Conservation (phyloP, 2,888 invertebrate genomes). For the Saturnia pavonia region DNA sequence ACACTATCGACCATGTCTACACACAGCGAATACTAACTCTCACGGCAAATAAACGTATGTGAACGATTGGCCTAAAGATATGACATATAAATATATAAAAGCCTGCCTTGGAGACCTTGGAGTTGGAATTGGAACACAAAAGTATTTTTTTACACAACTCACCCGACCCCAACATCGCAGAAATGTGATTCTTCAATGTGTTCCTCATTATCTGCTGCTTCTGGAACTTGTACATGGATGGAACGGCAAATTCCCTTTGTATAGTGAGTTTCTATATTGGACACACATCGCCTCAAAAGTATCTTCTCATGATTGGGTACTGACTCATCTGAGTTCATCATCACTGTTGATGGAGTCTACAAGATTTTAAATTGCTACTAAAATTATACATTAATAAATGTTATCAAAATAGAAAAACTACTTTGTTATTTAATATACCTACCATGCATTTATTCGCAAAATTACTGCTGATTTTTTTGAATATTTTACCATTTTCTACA, state of each 20-base stretch:
- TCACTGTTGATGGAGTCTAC: slow-evolving; percentile 4
- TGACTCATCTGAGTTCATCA: slow-evolving; percentile 11
- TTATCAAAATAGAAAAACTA: background rate
- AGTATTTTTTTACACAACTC: background rate
- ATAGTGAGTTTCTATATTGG: background rate
- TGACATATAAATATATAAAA: background rate
- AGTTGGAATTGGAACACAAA: background rate
- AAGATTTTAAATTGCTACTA: background rate
- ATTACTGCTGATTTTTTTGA: background rate
- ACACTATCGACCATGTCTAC: no score
- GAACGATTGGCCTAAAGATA: no score
- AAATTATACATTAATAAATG: background rate
- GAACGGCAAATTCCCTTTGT: background rate
- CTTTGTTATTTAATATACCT: background rate
- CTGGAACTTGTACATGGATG: slow-evolving; percentile 5
- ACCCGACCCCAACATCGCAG: background rate
- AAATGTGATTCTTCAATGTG: background rate
- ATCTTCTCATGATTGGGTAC: background rate
- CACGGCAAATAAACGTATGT: no score
- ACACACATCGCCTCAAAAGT: slow-evolving; percentile 5
- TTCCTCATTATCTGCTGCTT: background rate
- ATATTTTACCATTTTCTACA: background rate
- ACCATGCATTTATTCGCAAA: background rate
- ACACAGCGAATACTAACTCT: no score
- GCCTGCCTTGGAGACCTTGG: background rate